Conservation (phyloP, 2,113 vertebrate species). For the Lathamus discolor region DNA sequence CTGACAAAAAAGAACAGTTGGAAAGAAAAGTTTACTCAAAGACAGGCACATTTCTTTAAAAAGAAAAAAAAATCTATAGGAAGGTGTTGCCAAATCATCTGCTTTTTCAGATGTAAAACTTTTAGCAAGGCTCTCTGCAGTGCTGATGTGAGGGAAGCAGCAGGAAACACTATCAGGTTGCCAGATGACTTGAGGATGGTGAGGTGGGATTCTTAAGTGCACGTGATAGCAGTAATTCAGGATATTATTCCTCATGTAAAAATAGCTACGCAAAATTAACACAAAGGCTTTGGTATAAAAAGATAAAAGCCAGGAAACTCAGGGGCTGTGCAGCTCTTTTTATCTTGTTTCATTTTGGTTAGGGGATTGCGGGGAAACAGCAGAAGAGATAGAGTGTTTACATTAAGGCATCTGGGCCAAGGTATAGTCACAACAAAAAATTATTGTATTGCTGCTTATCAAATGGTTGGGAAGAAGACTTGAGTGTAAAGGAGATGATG, state of each 20-base stretch:
- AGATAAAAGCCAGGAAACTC: slow-evolving; percentile 66
- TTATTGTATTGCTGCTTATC: background rate
- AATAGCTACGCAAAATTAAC: slow-evolving; percentile 66
- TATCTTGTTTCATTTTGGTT: slow-evolving; percentile 41
- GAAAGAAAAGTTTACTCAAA: slow-evolving; percentile 77
- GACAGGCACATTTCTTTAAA: slow-evolving; percentile 46
- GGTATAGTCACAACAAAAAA: slow-evolving; percentile 10
- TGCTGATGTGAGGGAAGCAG: slow-evolving; percentile 24
- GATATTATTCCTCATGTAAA: slow-evolving; percentile 58
- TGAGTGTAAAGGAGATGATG: background rate
- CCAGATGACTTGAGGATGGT: slow-evolving; percentile 63
- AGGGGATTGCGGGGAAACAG: background rate
- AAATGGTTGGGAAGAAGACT: background rate
- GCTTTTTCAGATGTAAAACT: slow-evolving; percentile 71
- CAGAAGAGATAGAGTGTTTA: slow-evolving; percentile 33
- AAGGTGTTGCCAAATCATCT: slow-evolving; percentile 76
- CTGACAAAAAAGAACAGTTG: slow-evolving; percentile 73
- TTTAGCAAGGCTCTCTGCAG: slow-evolving; percentile 49
- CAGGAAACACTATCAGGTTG: slow-evolving; percentile 53
- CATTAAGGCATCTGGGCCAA: slow-evolving; percentile 29
- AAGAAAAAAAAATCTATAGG: slow-evolving; percentile 23
- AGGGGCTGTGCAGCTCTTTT: slow-evolving; percentile 43
- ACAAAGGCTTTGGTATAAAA: slow-evolving; percentile 62
- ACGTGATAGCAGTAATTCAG: slow-evolving; percentile 53
- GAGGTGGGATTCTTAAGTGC: slow-evolving; percentile 57